Evolutionary conservation across 2,888 invertebrate genomes (phyloP), one percentile per base, ranked within the genome.

Genomic region (Pelosia muscerda): DNA sequence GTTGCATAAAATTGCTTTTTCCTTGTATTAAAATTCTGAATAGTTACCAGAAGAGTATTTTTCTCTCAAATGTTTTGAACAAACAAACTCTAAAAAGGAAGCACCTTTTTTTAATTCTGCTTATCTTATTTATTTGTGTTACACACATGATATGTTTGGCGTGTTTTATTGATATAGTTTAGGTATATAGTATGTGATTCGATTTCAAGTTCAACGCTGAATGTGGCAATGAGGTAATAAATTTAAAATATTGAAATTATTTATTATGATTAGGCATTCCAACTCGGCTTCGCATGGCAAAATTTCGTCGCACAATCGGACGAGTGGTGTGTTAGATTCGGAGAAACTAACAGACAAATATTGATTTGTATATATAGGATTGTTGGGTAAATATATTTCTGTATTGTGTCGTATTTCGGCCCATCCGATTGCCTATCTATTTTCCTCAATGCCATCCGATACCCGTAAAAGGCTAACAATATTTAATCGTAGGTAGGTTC

Each of bases 371-470:
- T 9, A 42, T 15, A 49, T 49, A 19, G 49, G n/a, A 49, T 9
- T 49, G 49, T n/a, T 9, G 8, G 6, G 8, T 49, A 49, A 49
- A n/a, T n/a, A 49, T 49, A 1, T 19, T 9, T 49, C 49, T 49
- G 49, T 49, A 9, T 49, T 6, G 19, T n/a, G 49, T 49, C 49
- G 9, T 49, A 49, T 49, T 49, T 49, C n/a, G n/a, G n/a, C 49
- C n/a, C n/a, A 49, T 49, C n/a, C 49, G n/a, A 49, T 49, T 49
- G n/a, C 9, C n/a, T 49, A 49, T 49, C 49, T 49, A n/a, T 49
- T 19, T 49, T 49, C 19, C 49, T 49, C n/a, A 49, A 49, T 49
- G 49, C n/a, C 9, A n/a, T 49, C 2, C 2, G 49, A 49, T 49
- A 49, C n/a, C n/a, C 49, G 49, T 19, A 49, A n/a, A 49, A 42